Evolutionary conservation across 2,888 invertebrate genomes (phyloP).

Genomic region (Anaspis maculata): DNA sequence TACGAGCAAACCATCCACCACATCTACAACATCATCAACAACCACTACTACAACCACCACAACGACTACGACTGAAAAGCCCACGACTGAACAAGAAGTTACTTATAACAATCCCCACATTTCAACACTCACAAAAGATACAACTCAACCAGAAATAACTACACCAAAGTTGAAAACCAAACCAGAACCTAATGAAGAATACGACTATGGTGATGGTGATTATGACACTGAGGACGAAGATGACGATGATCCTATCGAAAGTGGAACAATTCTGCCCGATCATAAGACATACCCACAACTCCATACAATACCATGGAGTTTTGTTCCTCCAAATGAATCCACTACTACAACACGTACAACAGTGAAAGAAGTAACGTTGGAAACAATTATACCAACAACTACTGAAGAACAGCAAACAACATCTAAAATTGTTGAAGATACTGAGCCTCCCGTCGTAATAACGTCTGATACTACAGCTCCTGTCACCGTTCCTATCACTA

Average conservation of each 20-base stretch:
- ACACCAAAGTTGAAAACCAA: conserved; percentile 11
- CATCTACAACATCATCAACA: conserved; percentile 12
- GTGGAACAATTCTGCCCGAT: conserved; percentile 35
- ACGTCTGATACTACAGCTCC: background rate
- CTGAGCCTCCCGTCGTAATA: conserved; percentile 20
- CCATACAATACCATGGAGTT: background rate
- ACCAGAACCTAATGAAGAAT: conserved; percentile 26
- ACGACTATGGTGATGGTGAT: conserved; percentile 39
- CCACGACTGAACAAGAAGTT: conserved; percentile 13
- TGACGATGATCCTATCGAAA: conserved; percentile 38
- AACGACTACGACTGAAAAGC: conserved; percentile 12
- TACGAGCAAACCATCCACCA: conserved; percentile 11
- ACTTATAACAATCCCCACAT: too few relatives aligned
- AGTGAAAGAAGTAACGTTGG: conserved; percentile 12
- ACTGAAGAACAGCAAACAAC: conserved; percentile 10
- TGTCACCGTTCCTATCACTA: conserved; percentile 8
- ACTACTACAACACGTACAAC: conserved; percentile 13
- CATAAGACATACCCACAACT: background rate
- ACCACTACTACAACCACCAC: conserved; percentile 14
- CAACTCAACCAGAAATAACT: conserved; percentile 11
- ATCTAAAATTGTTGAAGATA: conserved; percentile 21
- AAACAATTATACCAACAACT: conserved; percentile 12
- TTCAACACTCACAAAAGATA: too few relatives aligned
- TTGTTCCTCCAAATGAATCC: conserved; percentile 14
- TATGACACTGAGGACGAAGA: conserved; percentile 41